A percentile compares a stretch with the other conserved stretches of the same genome.
These are phyloP conservation scores for Brachirus orientalis DNA, from an alignment of 2,113 vertebrate genomes.

Conservation along the genomic window DNA sequence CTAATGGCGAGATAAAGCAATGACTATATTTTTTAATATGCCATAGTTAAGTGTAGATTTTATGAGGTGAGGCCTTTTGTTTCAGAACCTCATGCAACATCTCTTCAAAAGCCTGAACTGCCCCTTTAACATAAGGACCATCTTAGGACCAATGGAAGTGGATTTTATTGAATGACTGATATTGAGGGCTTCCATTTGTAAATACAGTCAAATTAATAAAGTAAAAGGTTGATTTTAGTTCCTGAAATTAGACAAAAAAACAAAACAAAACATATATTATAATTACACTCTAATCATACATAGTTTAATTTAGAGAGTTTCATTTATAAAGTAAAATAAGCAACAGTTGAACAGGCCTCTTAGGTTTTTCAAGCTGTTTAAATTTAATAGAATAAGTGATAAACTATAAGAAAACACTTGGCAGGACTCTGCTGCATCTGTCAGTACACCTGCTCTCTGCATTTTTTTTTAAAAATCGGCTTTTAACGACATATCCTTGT, in stretches of 20 bases:
- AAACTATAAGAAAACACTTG: conserved; percentile 31
- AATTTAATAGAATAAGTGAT: conserved; percentile 4
- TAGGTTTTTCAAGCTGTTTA: too few species aligned
- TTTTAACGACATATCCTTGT: conserved; percentile 34
- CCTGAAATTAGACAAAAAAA: not conserved
- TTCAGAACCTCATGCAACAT: not conserved
- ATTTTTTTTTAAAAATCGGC: conserved; percentile 19
- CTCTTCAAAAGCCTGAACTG: not conserved
- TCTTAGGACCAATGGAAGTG: not conserved
- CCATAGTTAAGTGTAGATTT: too few species aligned
- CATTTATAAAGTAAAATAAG: too few species aligned
- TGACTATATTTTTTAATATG: too few species aligned
- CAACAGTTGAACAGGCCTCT: too few species aligned
- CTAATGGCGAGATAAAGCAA: too few species aligned
- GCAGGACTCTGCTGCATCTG: conserved; percentile 11
- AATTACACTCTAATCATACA: too few species aligned
- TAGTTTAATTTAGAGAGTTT: too few species aligned
- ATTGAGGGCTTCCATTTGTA: conserved; percentile 58
- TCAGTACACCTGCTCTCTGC: not conserved
- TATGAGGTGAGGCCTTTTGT: too few species aligned
- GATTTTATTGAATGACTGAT: conserved; percentile 30
- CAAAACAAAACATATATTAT: too few species aligned
- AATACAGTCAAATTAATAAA: conserved; percentile 37
- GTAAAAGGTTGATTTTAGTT: conserved; percentile 16
- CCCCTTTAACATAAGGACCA: conserved; percentile 2